phyloP scores from a whole-genome alignment of 2,888 invertebrate species.

The Danaus chrysippus region DNA sequence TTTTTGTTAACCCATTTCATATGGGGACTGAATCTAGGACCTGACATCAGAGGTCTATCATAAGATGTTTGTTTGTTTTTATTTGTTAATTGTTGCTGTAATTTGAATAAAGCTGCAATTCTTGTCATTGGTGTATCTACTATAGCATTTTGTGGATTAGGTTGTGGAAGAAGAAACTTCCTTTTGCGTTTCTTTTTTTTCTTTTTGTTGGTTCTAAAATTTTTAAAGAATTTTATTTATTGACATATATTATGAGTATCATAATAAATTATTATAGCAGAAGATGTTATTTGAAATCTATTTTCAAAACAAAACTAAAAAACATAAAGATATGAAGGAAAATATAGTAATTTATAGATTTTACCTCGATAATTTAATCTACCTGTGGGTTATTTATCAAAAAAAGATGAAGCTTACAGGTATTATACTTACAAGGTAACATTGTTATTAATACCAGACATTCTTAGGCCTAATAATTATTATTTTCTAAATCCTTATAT shows the following conservation, averaged over 20 bases:
- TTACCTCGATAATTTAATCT: too few species aligned
- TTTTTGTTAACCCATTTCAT: neutral
- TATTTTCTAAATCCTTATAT: neutral
- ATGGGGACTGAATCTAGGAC: constrained; percentile 8
- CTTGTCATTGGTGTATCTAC: neutral
- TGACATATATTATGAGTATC: neutral
- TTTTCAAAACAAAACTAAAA: too few species aligned
- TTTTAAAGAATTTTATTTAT: neutral
- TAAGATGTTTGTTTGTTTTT: neutral
- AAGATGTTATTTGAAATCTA: too few species aligned
- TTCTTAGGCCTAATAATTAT: neutral
- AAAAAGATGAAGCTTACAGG: neutral
- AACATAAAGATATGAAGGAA: too few species aligned
- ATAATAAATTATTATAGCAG: too few species aligned
- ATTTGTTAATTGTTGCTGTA: constrained; percentile 13
- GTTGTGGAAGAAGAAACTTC: neutral
- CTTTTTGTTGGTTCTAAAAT: constrained; percentile 2
- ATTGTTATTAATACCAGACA: neutral
- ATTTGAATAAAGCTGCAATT: constrained; percentile 17
- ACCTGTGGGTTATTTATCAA: neutral
- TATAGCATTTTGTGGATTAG: too few species aligned
- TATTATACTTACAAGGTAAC: neutral
- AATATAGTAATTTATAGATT: too few species aligned
- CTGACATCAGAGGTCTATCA: constrained; percentile 17
- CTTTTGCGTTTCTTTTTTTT: constrained; percentile 1